phyloP scores from a whole-genome alignment of 1,140 invertebrate species.

The Anastatus disparis region DNA sequence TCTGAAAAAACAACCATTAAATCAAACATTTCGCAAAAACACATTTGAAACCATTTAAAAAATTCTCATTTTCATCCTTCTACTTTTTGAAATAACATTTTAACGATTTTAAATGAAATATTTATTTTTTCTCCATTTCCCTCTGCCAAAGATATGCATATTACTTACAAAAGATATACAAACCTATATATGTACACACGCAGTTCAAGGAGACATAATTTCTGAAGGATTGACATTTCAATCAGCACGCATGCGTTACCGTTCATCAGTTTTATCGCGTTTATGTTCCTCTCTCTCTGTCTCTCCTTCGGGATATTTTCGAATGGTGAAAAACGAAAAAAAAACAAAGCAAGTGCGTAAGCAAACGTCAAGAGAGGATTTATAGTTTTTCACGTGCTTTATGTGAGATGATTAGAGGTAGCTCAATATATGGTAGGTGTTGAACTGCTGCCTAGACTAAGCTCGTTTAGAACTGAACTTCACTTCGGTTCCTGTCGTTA shows the following conservation, averaged over 20 bases:
- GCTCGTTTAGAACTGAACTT: conserved; percentile 3
- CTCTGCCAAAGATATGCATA: no score
- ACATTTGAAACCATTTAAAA: no score
- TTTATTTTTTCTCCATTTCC: no score
- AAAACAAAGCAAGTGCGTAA: background rate
- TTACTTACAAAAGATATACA: no score
- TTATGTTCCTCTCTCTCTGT: no score
- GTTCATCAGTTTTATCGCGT: conserved; percentile 45
- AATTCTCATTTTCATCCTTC: no score
- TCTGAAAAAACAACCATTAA: no score
- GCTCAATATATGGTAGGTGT: conserved; percentile 14
- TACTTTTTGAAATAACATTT: no score
- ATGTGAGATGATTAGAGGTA: conserved; percentile 28
- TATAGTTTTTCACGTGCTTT: conserved; percentile 37
- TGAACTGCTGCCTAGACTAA: background rate
- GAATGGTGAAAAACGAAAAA: background rate
- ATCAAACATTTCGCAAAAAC: no score
- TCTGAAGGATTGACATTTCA: conserved; percentile 57
- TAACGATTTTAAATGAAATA: no score
- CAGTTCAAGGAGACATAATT: conserved; percentile 50
- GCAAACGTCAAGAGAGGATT: conserved; percentile 25
- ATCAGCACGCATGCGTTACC: conserved; percentile 48
- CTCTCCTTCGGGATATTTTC: conserved; percentile 30
- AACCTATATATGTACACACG: no score
- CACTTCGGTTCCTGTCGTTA: background rate